phyloP scores from a whole-genome alignment of 2,797 vertebrate genomes.

The Leptodactylus fallax region DNA sequence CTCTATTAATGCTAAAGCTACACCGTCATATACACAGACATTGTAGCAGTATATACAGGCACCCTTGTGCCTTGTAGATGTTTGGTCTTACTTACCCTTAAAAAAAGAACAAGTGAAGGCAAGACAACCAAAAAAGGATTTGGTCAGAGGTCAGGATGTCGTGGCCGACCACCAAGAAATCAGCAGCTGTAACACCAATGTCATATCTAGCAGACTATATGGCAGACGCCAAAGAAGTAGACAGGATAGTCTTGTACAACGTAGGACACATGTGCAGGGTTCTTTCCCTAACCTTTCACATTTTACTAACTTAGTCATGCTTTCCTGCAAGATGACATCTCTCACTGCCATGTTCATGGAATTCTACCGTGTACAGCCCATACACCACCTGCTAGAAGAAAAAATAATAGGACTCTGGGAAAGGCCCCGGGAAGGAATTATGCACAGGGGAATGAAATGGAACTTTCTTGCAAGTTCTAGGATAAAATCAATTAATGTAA shows the following conservation, averaged over 20 bases:
- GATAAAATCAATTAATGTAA: not conserved
- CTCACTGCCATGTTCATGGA: slow-evolving; percentile 11
- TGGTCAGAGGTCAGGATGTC: slow-evolving; percentile 19
- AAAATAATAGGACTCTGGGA: not conserved
- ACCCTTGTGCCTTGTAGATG: not conserved
- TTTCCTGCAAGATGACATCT: slow-evolving; percentile 36
- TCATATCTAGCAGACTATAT: slow-evolving; percentile 30
- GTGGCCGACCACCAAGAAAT: slow-evolving; percentile 36
- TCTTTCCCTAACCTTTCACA: slow-evolving; percentile 46
- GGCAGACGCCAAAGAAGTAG: slow-evolving; percentile 28
- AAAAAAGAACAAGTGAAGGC: not conserved
- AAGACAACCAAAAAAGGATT: slow-evolving; percentile 16
- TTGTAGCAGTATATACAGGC: not conserved
- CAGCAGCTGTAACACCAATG: slow-evolving; percentile 40
- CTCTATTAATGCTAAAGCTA: not conserved
- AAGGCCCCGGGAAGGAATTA: not conserved
- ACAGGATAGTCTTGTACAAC: not conserved
- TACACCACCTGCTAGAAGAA: slow-evolving; percentile 32
- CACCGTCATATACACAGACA: not conserved
- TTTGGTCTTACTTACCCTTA: slow-evolving; percentile 7
- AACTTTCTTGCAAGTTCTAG: not conserved
- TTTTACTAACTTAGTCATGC: slow-evolving; percentile 20
- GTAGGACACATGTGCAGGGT: slow-evolving; percentile 10
- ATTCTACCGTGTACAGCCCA: not conserved
- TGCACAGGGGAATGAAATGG: not conserved